Evolutionary conservation across 2,888 invertebrate species (phyloP), one percentile per base, ranked within the genome.

Genomic region (Melipona beecheii): DNA sequence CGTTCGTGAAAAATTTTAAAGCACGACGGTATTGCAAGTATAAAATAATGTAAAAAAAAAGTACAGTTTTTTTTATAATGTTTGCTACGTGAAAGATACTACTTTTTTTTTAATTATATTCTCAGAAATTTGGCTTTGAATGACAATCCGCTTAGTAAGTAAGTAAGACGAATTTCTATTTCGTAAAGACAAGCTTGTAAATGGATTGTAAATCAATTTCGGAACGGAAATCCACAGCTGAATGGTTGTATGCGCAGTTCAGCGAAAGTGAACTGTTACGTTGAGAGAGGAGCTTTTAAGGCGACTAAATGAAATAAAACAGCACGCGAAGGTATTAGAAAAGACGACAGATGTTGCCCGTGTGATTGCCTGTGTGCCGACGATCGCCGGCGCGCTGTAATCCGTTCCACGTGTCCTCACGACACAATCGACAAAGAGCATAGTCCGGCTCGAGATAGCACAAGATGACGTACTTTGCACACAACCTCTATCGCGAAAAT

Each of bases 371-470:
- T 31, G 80, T 65, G 76, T 49, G 68, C 58, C 64, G n/a, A n/a
- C n/a, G n/a, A n/a, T 69, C 74, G 83, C 70, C 75, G 79, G 68
- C 75, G 78, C 68, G 27, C 50, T n/a, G 68, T 87, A 87, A 87
- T 86, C 78, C 82, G 74, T 77, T 65, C 84, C 86, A 87, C 83
- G 84, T 87, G 87, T 78, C 66, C 9, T 81, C 83, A 70, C 52
- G 54, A 65, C 9, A 64, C 71, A 71, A 85, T 81, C 86, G 52
- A 9, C 27, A 27, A 27, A 27, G 56, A 58, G 43, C 64, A 52
- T 21, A 75, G 76, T 65, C 71, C 54, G 58, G 19, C 78, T 78
- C 21, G 62, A 84, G 79, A 87, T 87, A 82, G 78, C 83, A 52
- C 78, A 49, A 85, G 75, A 56, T 69, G 68, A 69, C 68, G 68